A percentile compares a stretch with the other conserved stretches of the same genome.
These are phyloP conservation scores for Drosophila nigricruria DNA, from an alignment of 2,888 invertebrate species.

Conservation along the genomic window DNA sequence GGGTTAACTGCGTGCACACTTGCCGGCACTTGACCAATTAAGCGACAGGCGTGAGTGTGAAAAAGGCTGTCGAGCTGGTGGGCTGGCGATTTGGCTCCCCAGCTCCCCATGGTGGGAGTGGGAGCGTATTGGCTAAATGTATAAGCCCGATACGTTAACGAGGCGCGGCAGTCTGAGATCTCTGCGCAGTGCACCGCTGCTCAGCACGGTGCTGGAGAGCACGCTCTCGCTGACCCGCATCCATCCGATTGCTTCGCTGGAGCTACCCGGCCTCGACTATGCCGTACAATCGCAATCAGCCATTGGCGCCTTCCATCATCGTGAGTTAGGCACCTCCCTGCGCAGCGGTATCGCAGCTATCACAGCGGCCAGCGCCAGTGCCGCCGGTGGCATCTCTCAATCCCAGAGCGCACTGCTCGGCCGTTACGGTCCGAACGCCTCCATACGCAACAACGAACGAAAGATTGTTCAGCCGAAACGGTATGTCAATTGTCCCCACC, in stretches of 20 bases:
- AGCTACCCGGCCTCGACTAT: constrained; percentile 85
- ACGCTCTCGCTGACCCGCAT: constrained; percentile 85
- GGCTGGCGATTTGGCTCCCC: constrained; percentile 3
- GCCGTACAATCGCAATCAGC: constrained; percentile 82
- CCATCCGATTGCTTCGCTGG: constrained; percentile 85
- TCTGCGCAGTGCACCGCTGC: constrained; percentile 85
- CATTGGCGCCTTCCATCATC: constrained; percentile 70
- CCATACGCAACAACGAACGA: constrained; percentile 83
- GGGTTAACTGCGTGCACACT: constrained; percentile 8
- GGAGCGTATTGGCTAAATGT: constrained; percentile 81
- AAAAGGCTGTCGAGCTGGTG: constrained; percentile 15
- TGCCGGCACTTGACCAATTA: constrained; percentile 31
- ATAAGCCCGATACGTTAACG: constrained; percentile 84
- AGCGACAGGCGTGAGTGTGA: constrained; percentile 29
- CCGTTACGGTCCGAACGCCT: constrained; percentile 80
- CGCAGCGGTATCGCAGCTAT: constrained; percentile 80
- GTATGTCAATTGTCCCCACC: constrained; percentile 71
- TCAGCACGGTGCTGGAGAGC: constrained; percentile 85
- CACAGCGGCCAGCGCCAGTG: constrained; percentile 71
- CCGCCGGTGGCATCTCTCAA: constrained; percentile 69
- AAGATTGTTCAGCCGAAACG: constrained; percentile 84
- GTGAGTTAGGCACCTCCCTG: constrained; percentile 80
- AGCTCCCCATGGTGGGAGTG: constrained; percentile 27
- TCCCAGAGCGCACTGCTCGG: constrained; percentile 76
- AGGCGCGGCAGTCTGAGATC: constrained; percentile 86